These are phyloP conservation scores for Heterodera schachtii DNA, from an alignment of 1,140 invertebrate species.

Conservation along the genomic window DNA sequence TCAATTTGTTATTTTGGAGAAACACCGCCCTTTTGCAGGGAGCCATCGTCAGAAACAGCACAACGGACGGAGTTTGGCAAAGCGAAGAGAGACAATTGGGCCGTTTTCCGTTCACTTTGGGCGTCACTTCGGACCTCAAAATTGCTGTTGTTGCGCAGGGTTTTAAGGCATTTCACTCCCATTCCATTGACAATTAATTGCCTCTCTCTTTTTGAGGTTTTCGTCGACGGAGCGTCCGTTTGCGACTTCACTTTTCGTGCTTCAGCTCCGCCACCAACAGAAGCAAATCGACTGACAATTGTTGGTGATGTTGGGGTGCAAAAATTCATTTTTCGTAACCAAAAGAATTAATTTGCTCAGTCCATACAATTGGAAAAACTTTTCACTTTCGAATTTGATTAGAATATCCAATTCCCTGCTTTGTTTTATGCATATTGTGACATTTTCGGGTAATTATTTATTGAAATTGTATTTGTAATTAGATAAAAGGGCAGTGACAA, in stretches of 20 bases:
- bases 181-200: neutral
- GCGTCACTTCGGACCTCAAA: slow-evolving; percentile 37
- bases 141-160: slow-evolving; percentile 22
- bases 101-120: slow-evolving; percentile 44
- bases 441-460: neutral
- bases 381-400: too few relatives aligned
- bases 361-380: neutral
- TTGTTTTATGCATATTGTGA: neutral
- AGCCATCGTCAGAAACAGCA: slow-evolving; percentile 46
- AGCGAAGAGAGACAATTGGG: slow-evolving; percentile 47
- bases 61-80: slow-evolving; percentile 44
- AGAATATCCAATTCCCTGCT: neutral
- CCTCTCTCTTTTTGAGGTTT: slow-evolving; percentile 21
- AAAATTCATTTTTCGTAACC: slow-evolving; percentile 35
- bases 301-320: slow-evolving; percentile 34
- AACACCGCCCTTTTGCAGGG: slow-evolving; percentile 37
- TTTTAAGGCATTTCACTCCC: slow-evolving; percentile 9
- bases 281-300: slow-evolving; percentile 23
- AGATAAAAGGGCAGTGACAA: too few relatives aligned
- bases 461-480: neutral
- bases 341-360: neutral
- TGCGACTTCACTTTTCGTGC: slow-evolving; percentile 33
- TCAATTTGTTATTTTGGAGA: too few relatives aligned
- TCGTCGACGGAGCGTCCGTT: slow-evolving; percentile 33
- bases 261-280: neutral